A percentile compares a stretch with the other conserved stretches of the same genome.
Conservation (phyloP, 1,140 invertebrate genomes). For the Habropoda laboriosa region DNA sequence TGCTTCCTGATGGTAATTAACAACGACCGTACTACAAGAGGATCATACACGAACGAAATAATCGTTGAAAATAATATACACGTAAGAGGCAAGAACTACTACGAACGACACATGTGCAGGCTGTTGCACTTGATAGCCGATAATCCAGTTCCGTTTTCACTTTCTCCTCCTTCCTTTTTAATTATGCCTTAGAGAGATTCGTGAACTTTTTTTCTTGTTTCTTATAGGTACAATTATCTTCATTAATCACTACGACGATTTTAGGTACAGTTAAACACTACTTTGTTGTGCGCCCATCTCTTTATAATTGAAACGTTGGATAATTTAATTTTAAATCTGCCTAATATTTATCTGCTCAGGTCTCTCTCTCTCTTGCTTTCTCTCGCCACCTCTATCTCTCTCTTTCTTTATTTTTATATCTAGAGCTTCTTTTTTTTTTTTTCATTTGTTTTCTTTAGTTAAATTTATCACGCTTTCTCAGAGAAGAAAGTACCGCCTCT, state of each 20-base stretch:
- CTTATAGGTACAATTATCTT: constrained; percentile 64
- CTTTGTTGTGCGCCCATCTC: constrained; percentile 72
- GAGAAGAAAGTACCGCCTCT: constrained; percentile 24
- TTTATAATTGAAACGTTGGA: constrained; percentile 61
- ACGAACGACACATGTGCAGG: constrained; percentile 32
- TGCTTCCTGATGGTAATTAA: too few relatives aligned
- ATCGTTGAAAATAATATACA: constrained; percentile 39
- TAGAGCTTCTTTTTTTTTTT: too few relatives aligned
- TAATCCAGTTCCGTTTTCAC: constrained; percentile 7
- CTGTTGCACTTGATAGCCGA: constrained; percentile 26
- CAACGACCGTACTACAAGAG: constrained; percentile 28
- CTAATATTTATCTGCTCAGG: constrained; percentile 36
- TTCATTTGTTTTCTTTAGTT: too few relatives aligned
- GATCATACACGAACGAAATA: constrained; percentile 33
- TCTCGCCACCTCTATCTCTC: background rate
- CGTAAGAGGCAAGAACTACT: background rate
- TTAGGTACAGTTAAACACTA: constrained; percentile 74
- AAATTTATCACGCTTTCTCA: constrained; percentile 42
- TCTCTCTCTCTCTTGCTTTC: constrained; percentile 36
- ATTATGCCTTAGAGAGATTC: constrained; percentile 58
- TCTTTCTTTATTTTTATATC: constrained; percentile 28
- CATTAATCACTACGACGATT: constrained; percentile 73
- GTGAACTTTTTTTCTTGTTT: constrained; percentile 53
- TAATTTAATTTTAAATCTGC: constrained; percentile 18
- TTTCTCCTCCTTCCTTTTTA: constrained; percentile 5